These are phyloP conservation scores for Chymomyza fuscimana DNA, from an alignment of 2,888 invertebrate species.

Conservation along the genomic window DNA sequence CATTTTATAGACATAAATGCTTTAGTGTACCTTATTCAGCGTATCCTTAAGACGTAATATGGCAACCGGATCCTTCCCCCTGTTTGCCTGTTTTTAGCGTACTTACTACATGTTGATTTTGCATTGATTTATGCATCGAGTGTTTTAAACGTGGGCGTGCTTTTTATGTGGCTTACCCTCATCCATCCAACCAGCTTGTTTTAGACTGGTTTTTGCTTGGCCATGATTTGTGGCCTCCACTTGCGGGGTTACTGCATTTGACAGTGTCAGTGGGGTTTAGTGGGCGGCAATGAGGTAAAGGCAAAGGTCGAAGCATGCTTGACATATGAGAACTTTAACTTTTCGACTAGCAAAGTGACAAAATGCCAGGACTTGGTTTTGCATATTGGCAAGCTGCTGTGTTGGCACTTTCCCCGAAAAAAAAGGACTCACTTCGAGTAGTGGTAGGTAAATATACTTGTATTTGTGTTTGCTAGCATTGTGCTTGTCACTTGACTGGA, in stretches of 20 bases:
- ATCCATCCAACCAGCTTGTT: slow-evolving; percentile 14
- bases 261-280: neutral
- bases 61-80: neutral
- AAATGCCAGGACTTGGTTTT: slow-evolving; percentile 34
- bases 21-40: neutral
- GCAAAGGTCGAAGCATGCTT: slow-evolving; percentile 53
- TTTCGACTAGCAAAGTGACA: slow-evolving; percentile 10
- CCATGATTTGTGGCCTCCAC: slow-evolving; percentile 53
- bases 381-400: slow-evolving; percentile 40
- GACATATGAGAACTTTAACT: slow-evolving; percentile 48
- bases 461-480: neutral
- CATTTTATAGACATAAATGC: neutral
- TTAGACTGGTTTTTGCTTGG: slow-evolving; percentile 33
- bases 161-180: slow-evolving; percentile 48
- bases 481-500: slow-evolving; percentile 8
- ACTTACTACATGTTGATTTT: slow-evolving; percentile 28
- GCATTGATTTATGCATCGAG: slow-evolving; percentile 63
- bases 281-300: slow-evolving; percentile 30
- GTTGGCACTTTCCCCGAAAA: slow-evolving; percentile 22
- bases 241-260: slow-evolving; percentile 11
- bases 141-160: slow-evolving; percentile 56
- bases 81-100: neutral
- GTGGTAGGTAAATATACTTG: slow-evolving; percentile 17
- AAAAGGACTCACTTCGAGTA: slow-evolving; percentile 43
- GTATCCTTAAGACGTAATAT: neutral